Evolutionary conservation across 2,888 invertebrate genomes (phyloP), one percentile per base, ranked within the genome.

Genomic region (Drosophila affinis): DNA sequence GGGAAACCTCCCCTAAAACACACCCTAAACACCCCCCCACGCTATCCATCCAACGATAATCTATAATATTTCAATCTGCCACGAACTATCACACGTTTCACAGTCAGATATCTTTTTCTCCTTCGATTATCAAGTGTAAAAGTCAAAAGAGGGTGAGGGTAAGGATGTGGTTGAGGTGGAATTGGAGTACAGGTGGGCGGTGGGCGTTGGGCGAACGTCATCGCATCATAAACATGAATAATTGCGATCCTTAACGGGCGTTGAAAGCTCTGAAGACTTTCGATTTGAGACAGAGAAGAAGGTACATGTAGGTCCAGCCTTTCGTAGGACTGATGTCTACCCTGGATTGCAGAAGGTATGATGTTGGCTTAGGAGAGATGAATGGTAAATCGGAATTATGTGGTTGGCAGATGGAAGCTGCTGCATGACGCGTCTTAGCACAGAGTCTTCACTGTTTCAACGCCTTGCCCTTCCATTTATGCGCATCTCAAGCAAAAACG

Each of bases 151-250:
- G 7, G 29, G 29, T n/a, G 29, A 2, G 2, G 9, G 9, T 12
- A 0, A 14, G 14, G 21, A 34, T n/a, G 9, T 32, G 17, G 44
- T 9, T 39, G 34, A 34, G 34, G 48, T n/a, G n/a, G 12, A 39
- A 39, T 17, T 2, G 29, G 29, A 9, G 29, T 9, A 9, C 2
- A 9, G 29, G 27, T 2, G 7, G 27, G 27, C 9, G 51, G 46
- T 46, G 34, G 72, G 39, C 9, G 51, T 49, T 48, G 34, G 72
- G 39, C 39, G 61, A 67, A 82, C 68, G 71, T 82, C 83, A 81
- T 71, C 72, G 88, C 84, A 78, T 81, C 76, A 84, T 84, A 88
- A 84, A 79, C 79, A 80, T 86, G 81, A 88, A 89, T 88, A 89
- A 89, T 80, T 90, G 80, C 80, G 72, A 61, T 78, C 88, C 83